phyloP scores from a whole-genome alignment of 2,888 invertebrate genomes.

The Keiferia lycopersicella region DNA sequence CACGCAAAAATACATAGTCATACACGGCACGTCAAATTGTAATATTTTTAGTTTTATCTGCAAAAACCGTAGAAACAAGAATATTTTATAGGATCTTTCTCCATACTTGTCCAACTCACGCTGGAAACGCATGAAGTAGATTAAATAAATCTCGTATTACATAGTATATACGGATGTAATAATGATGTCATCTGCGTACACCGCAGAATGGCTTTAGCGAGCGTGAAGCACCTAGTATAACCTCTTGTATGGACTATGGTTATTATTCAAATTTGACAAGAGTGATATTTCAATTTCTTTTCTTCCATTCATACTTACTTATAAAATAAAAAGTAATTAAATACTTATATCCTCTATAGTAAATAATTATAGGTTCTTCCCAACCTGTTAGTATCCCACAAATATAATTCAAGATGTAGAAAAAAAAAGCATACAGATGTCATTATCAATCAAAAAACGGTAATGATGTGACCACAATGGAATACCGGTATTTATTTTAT shows the following conservation, averaged over 20 bases:
- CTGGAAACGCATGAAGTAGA: slow-evolving; percentile 34
- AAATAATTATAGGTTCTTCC: slow-evolving; percentile 5
- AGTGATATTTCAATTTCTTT: too few species aligned
- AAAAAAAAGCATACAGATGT: slow-evolving; percentile 20
- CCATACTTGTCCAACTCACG: slow-evolving; percentile 34
- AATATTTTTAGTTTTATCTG: not conserved
- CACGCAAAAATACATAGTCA: too few species aligned
- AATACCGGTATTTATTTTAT: slow-evolving; percentile 45
- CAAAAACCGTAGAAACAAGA: not conserved
- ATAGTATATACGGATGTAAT: slow-evolving; percentile 46
- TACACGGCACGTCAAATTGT: too few species aligned
- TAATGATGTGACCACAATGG: slow-evolving; percentile 39
- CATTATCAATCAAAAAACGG: slow-evolving; percentile 29
- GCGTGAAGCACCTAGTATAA: not conserved
- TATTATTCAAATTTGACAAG: too few species aligned
- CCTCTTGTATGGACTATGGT: too few species aligned
- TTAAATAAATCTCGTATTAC: slow-evolving; percentile 40
- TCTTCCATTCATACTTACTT: too few species aligned
- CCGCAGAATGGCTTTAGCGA: slow-evolving; percentile 26
- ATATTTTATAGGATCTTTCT: slow-evolving; percentile 27
- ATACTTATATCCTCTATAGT: not conserved
- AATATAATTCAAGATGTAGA: not conserved
- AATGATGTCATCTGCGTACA: slow-evolving; percentile 45
- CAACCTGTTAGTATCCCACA: slow-evolving; percentile 12
- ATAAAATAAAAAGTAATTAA: slow-evolving; percentile 1